These are phyloP conservation scores for Hippocampus kuda DNA, from an alignment of 2,797 vertebrate species.

Conservation along the genomic window DNA sequence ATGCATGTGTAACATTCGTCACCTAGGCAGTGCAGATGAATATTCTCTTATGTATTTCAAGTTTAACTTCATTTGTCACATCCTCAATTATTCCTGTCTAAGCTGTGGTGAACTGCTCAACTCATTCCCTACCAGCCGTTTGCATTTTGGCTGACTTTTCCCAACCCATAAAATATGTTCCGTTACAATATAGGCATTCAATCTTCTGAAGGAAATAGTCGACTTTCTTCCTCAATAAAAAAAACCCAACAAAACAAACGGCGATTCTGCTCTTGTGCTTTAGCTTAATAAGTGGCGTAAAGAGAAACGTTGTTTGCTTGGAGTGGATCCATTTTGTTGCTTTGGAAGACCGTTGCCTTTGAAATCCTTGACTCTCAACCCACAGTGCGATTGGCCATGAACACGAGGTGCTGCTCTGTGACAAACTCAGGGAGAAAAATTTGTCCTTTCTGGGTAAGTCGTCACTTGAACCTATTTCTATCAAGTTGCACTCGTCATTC, in stretches of 20 bases:
- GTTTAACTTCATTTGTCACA: neutral
- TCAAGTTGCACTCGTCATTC: constrained; percentile 55
- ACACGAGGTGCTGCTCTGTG: constrained; percentile 85
- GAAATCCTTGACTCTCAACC: constrained; percentile 55
- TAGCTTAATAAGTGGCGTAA: neutral
- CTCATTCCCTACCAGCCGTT: neutral
- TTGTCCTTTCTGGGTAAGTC: constrained; percentile 91
- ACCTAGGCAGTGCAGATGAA: neutral
- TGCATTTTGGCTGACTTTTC: neutral
- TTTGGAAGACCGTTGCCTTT: constrained; percentile 10
- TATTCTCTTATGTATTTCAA: neutral
- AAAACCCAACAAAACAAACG: too few species aligned
- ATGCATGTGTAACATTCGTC: neutral
- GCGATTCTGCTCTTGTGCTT: constrained; percentile 12
- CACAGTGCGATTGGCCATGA: constrained; percentile 88
- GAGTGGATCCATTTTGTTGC: neutral
- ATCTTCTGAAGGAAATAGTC: too few species aligned
- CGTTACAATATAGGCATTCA: too few species aligned
- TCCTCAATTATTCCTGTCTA: neutral
- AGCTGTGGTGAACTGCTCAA: neutral
- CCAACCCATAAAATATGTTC: too few species aligned
- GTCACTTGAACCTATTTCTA: constrained; percentile 63
- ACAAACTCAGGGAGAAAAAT: constrained; percentile 83
- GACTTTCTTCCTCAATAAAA: too few species aligned
- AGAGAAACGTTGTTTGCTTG: neutral